These are phyloP conservation scores for Thumatha senex DNA, from an alignment of 2,888 invertebrate genomes.

Conservation along the genomic window DNA sequence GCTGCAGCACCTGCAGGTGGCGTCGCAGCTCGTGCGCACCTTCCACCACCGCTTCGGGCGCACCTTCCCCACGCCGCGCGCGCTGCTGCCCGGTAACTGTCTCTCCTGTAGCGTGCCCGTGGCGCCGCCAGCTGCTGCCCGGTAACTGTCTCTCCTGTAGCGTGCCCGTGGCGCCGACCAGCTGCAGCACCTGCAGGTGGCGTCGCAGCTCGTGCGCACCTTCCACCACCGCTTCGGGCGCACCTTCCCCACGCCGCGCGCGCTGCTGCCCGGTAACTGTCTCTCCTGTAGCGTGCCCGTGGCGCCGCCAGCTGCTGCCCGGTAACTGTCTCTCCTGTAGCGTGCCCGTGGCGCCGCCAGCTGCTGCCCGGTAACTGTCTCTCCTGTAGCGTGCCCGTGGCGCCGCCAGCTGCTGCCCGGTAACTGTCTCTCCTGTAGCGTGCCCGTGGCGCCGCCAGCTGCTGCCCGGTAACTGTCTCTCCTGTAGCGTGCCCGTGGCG, in stretches of 20 bases:
- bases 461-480: slow-evolving; percentile 87
- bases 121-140: too few relatives aligned
- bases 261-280: slow-evolving; percentile 14
- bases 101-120: slow-evolving; percentile 22
- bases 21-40: slow-evolving; percentile 84
- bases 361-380: too few relatives aligned
- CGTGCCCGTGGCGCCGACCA: too few relatives aligned
- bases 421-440: slow-evolving; percentile 3
- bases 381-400: too few relatives aligned
- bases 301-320: too few relatives aligned
- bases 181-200: too few relatives aligned
- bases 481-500: slow-evolving; percentile 90
- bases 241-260: slow-evolving; percentile 89
- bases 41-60: slow-evolving; percentile 91
- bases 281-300: too few relatives aligned
- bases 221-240: slow-evolving; percentile 91
- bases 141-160: too few relatives aligned
- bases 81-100: not conserved
- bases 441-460: slow-evolving; percentile 61
- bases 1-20: slow-evolving; percentile 63
- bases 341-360: too few relatives aligned
- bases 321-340: too few relatives aligned
- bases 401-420: too few relatives aligned
- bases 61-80: slow-evolving; percentile 89
- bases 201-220: slow-evolving; percentile 84